Conservation (phyloP, 2,113 vertebrate species). For the human region DNA sequence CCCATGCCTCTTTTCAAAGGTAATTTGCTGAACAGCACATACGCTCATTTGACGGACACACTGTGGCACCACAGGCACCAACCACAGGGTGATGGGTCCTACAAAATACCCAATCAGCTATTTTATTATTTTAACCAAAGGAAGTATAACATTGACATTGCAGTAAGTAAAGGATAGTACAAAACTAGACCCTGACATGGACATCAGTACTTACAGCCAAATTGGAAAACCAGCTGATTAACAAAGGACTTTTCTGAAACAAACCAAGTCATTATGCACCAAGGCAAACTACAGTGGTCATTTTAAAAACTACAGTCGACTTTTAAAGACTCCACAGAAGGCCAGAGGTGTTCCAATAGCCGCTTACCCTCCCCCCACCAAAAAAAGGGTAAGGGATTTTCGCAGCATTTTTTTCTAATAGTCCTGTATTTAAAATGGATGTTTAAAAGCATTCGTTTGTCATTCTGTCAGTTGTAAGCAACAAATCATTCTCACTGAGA, state of each 20-base stretch:
- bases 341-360: neutral
- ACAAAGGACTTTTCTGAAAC: neutral
- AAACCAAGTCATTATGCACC: neutral
- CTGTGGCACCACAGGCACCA: neutral
- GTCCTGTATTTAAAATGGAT: conserved; percentile 12
- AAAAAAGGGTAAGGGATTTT: neutral
- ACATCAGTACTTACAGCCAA: neutral
- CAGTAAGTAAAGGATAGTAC: neutral
- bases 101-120: neutral
- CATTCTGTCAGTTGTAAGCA: conserved; percentile 11
- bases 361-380: no score
- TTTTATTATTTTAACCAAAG: conserved; percentile 42
- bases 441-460: conserved; percentile 58
- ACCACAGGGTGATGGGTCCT: neutral
- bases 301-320: neutral
- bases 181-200: neutral
- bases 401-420: conserved; percentile 7
- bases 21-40: neutral
- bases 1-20: neutral
- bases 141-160: neutral
- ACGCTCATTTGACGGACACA: neutral
- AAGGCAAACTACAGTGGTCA: neutral
- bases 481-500: conserved; percentile 33
- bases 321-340: neutral
- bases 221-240: neutral